Base-by-base conservation (phyloP, 2,888 invertebrate species). In the Drosophila neotestacea region DNA sequence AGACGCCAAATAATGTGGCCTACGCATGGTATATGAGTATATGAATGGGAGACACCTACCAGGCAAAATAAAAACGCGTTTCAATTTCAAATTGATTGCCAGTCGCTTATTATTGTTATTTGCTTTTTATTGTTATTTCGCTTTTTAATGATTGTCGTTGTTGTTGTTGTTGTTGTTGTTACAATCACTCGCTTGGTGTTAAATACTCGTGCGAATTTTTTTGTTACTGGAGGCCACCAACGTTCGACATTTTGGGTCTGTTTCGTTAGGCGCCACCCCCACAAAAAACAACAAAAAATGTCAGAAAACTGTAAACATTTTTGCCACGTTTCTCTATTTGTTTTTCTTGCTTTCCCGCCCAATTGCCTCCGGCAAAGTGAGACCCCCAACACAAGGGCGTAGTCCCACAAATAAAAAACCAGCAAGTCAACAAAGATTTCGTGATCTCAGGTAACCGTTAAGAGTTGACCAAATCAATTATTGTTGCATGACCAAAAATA, bases 81-180 rank as follows among this genome's bases (percentile, higher is more conserved):
- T 85, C 85, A 87, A 85, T 85, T 85, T 85, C 85, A 89, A 85
- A 85, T 89, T 85, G 82, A 87, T 85, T 89, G 88, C 80, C 88
- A 77, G 80, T 70, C 73, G 78, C 63, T 71, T 83, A 76, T 83
- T 75, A 78, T 88, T 75, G 74, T 70, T 65, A 36, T 72, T 68
- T 65, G 52, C 47, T 55, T 62, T 41, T 69, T 82, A 52, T 70
- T 73, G 64, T 76, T 78, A 39, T 73, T 70, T 79, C 42, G 36
- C 50, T 68, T 56, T 76, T 70, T 63, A 68, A 61, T 63, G 70
- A 60, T 72, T 82, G 67, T 65, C 71, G 42, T 61, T 71, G 62
- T 59, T 73, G 73, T 47, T 62, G 54, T 51, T 77, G 69, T 46
- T 71, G 60, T 58, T 86, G 54, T 55, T 62, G 59, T 73, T 60